Evolutionary conservation across 1,140 invertebrate species (phyloP), one percentile per base, ranked within the genome.

Genomic region (Trichonephila clavipes): DNA sequence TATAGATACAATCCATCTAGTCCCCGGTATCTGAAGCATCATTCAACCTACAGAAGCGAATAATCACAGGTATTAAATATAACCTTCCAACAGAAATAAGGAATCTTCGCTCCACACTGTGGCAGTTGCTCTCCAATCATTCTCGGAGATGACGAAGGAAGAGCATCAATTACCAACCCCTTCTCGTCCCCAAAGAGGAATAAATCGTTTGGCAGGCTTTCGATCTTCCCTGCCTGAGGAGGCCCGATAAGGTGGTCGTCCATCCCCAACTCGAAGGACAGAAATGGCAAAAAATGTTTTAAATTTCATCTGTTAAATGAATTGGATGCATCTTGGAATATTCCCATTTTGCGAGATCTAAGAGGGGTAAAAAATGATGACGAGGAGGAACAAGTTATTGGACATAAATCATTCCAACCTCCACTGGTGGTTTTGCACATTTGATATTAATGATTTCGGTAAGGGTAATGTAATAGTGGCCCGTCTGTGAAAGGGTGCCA

Each of bases 261-360:
- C 28, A 77, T 77, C 34, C 28, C 8, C 72, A 6, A 40, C 28
- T 40, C 4, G 14, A 6, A 77, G 69, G 69, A 77, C 28, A 40
- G 3, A 40, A 0, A 40, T 19, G 34, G 72, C 24, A 40, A 28
- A 69, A 28, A n/a, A 10, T 6, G 66, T 62, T 69, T 69, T 24
- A 69, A 69, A 21, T 69, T 69, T 69, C 66, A 69, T 69, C 66
- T 28, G 66, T 69, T 19, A 69, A 69, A 69, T 69, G 66, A 69
- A 69, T 69, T 34, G 69, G 28, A 77, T 34, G 10, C 24, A 34
- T 34, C 44, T 77, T 18, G 69, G 24, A 7, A 34, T 18, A 24
- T 2, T 12, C 10, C 64, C n/a, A 8, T 1, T 21, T 69, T 69
- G n/a, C 19, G n/a, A 24, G 61, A 66, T 66, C 21, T n/a, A 77